Evolutionary conservation across 2,888 invertebrate genomes (phyloP), one percentile per base, ranked within the genome.

Genomic region (Thelaira solivaga): DNA sequence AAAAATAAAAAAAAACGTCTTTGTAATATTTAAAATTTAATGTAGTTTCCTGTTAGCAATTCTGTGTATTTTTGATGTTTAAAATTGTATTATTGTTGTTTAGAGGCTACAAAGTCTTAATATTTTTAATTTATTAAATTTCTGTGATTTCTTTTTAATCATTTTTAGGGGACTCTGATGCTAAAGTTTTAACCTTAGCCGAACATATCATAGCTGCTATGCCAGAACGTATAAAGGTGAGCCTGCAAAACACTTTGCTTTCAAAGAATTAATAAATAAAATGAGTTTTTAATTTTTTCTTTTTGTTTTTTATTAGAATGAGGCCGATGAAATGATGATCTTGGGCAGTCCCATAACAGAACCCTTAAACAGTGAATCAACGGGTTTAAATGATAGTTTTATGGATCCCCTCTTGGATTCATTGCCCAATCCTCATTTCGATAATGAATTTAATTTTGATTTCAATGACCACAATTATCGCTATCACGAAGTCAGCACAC

Each of bases 191-290:
- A 85, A 97, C 97, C 68, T 90, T 99, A 86, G 98, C 98, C 65
- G 97, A 98, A 89, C 97, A 98, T 90, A 98, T 99, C 84, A 99
- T 99, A 86, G 98, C 98, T 65, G 98, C 98, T 10, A 96, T 99
- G 92, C 98, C 99, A 75, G 97, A 98, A 83, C 92, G 97, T 85
- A 99, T 98, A 88, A 99, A 99, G 93, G 95, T 95, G 88, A 51
- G 16, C n/a, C n/a, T 4, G 8, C 34, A 36, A 36, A 36, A 13
- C 10, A 11, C 1, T 2, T 2, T n/a, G 16, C n/a, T 34, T 4
- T 10, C 34, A 36, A 36, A 36, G 5, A 5, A 11, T 2, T 2
- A 1, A 16, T 16, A 10, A 13, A 5, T 13, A 39, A 39, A 13
- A 16, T 13, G 6, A 13, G 67, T 69, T 31, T 11, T 34, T 22